These are phyloP conservation scores for Endotricha flammealis DNA, from an alignment of 2,888 invertebrate species.

Conservation along the genomic window DNA sequence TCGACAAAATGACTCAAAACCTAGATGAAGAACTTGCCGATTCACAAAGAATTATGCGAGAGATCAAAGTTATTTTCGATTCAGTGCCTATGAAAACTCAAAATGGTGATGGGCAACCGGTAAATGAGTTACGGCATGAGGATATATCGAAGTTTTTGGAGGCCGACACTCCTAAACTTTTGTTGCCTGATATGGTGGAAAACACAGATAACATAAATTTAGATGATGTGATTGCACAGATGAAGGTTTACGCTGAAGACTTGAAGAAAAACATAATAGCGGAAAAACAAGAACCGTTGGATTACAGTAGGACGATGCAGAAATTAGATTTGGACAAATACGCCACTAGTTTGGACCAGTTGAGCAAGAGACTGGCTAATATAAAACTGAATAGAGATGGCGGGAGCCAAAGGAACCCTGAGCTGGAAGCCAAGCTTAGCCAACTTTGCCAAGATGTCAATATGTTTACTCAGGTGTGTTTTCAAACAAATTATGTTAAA, in stretches of 20 bases:
- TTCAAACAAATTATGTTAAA: no score
- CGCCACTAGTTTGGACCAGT: conserved; percentile 48
- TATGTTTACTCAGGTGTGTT: conserved; percentile 53
- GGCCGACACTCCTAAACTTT: conserved; percentile 42
- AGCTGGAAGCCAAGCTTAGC: conserved; percentile 50
- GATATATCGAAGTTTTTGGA: conserved; percentile 47
- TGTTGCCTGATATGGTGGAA: conserved; percentile 53
- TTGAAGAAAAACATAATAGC: conserved; percentile 41
- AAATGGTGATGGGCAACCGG: conserved; percentile 11
- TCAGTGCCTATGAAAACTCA: conserved; percentile 28
- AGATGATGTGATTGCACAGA: conserved; percentile 44
- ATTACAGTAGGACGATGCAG: conserved; percentile 25
- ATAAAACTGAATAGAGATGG: conserved; percentile 43
- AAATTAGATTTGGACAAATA: conserved; percentile 49
- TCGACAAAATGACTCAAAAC: conserved; percentile 54
- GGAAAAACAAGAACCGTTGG: conserved; percentile 22
- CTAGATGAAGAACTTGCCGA: conserved; percentile 54
- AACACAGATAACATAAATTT: conserved; percentile 33
- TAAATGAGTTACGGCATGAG: conserved; percentile 35
- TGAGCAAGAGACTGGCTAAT: conserved; percentile 51
- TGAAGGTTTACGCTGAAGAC: conserved; percentile 54
- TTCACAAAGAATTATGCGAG: conserved; percentile 53
- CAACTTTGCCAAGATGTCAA: conserved; percentile 55
- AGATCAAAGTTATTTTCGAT: conserved; percentile 51
- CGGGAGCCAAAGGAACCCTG: conserved; percentile 36